Evolutionary conservation across 2,113 vertebrate genomes (phyloP).

Genomic region (Bufo bufo): DNA sequence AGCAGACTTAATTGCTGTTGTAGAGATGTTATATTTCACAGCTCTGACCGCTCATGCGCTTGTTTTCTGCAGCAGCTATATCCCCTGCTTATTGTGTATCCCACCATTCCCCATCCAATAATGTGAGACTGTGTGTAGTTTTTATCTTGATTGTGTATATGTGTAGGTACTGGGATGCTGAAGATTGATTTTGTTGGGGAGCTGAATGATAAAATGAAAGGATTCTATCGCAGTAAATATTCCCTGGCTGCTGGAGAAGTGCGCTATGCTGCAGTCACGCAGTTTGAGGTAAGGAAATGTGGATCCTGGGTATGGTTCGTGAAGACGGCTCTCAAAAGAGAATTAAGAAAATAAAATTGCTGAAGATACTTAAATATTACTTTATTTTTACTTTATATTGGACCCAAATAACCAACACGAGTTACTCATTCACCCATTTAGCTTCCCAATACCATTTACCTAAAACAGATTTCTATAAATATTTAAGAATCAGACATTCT

Average conservation of each 20-base stretch:
- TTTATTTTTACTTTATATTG: no score
- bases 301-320: neutral
- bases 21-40: neutral
- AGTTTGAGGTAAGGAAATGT: conserved; percentile 87
- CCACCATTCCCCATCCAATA: neutral
- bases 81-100: neutral
- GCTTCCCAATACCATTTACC: no score
- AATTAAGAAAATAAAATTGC: no score
- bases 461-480: no score
- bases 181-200: conserved; percentile 98
- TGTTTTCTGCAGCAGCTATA: neutral
- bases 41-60: no score
- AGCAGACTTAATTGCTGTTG: neutral
- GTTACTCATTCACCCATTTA: no score
- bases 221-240: conserved; percentile 97
- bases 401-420: no score
- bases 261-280: conserved; percentile 94
- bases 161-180: conserved; percentile 84
- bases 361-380: no score
- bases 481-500: no score
- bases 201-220: conserved; percentile 99
- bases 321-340: no score
- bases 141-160: conserved; percentile 19
- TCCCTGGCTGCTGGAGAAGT: conserved; percentile 82
- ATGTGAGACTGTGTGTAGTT: no score